Conservation (phyloP, 2,797 vertebrate genomes). For the Choloepus didactylus region DNA sequence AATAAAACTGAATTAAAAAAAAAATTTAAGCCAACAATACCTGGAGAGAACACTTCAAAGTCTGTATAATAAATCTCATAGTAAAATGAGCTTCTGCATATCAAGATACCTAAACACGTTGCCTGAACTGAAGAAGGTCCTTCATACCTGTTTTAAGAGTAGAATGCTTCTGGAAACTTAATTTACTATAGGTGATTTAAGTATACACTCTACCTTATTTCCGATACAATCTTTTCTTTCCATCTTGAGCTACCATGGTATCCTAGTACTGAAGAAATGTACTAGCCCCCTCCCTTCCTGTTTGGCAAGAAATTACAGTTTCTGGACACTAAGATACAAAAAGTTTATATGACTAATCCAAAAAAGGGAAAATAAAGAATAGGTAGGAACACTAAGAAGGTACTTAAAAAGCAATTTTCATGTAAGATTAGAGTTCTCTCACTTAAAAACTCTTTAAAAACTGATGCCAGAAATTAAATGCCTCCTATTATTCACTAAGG, state of each 20-base stretch:
- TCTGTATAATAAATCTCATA: conserved; percentile 35
- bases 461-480: conserved; percentile 36
- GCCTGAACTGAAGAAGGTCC: conserved; percentile 11
- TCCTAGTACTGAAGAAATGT: conserved; percentile 6
- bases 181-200: conserved; percentile 37
- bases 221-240: conserved; percentile 18
- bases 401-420: conserved; percentile 42
- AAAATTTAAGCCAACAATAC: background rate
- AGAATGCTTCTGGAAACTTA: conserved; percentile 12
- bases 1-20: no score
- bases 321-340: background rate
- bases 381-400: conserved; percentile 29
- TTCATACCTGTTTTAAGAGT: conserved; percentile 46
- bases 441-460: conserved; percentile 60
- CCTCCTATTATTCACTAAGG: conserved; percentile 6
- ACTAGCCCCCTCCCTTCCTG: background rate
- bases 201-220: conserved; percentile 27
- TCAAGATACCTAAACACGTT: background rate
- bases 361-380: background rate
- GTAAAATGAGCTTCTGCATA: conserved; percentile 2
- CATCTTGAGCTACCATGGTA: background rate
- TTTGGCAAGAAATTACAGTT: background rate
- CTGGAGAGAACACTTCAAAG: conserved; percentile 38
- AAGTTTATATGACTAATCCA: conserved; percentile 12
- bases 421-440: conserved; percentile 5